Evolutionary conservation across 2,888 invertebrate genomes (phyloP), one percentile per base, ranked within the genome.

Genomic region (Synergus gifuensis): DNA sequence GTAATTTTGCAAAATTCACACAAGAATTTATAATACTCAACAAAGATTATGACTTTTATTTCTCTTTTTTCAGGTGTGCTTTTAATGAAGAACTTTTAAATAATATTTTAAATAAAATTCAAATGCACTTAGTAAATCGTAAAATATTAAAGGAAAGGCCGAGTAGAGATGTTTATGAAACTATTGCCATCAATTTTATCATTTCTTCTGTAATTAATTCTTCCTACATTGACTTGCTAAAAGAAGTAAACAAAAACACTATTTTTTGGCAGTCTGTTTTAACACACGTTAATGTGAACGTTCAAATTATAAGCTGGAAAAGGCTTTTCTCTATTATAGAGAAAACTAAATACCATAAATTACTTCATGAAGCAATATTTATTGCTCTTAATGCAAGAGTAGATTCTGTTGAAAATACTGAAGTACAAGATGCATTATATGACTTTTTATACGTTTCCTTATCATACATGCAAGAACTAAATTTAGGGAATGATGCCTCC

Each of bases 111-210:
- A 76, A 18, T 0, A 79, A 7, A 79, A 54, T 66, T 36, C 36
- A 83, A 16, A 78, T 76, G 4, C 90, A 91, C 79, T 83, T 91
- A 40, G 79, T 78, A 5, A 58, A 80, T 8, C 40, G 81, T 0
- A 77, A 80, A 8, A 22, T 83, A 73, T 60, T 91, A 18, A 89
- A 89, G 64, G 79, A 84, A 76, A 83, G 86, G 42, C 90, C 90
- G 0, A 90, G 90, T 4, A 88, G 86, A 64, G 89, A 90, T 79
- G 81, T 88, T 22, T 92, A 91, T 63, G 89, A 91, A 86, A 62
- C 82, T 0, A 83, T 85, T 0, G 84, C 84, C 0, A 81, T 88
- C 3, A 85, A 85, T 79, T 87, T 89, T 44, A 78, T 89, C 54
- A 79, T 86, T n/a, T 76, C 80, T 4, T 73, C 82, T 14, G 73